phyloP scores from a whole-genome alignment of 35 echinoderm and acorn worm species.

The Nesometra sesokonis region DNA sequence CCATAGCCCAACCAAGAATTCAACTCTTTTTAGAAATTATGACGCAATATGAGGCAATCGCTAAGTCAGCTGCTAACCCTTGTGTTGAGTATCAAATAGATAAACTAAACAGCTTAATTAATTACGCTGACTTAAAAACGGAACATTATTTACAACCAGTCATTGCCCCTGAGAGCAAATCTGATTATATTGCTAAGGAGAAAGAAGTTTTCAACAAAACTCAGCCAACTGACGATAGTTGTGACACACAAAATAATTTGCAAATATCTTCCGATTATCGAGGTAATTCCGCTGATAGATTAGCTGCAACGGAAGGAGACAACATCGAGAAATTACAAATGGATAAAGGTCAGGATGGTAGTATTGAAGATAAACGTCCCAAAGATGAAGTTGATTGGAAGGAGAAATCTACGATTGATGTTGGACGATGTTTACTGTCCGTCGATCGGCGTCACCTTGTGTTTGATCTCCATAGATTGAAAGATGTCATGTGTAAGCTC shows the following conservation, averaged over 20 bases:
- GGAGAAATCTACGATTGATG: not conserved
- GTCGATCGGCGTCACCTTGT: not conserved
- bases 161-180: not conserved
- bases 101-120: not conserved
- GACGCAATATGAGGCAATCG: not conserved
- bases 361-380: not conserved
- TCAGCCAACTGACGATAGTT: not conserved
- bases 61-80: not conserved
- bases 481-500: not conserved
- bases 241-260: not conserved
- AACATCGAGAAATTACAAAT: not conserved
- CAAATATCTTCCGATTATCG: not conserved
- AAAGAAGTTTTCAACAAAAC: not conserved
- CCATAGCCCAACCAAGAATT: conserved; percentile 41
- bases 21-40: conserved; percentile 6
- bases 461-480: not conserved
- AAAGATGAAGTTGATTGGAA: not conserved
- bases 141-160: not conserved
- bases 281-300: not conserved
- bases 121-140: not conserved
- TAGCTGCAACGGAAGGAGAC: not conserved
- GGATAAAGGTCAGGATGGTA: not conserved
- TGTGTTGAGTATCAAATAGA: not conserved
- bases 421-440: not conserved
- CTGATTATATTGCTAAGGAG: not conserved